phyloP scores from a whole-genome alignment of 2,797 vertebrate genomes.

The Argyrosomus regius region DNA sequence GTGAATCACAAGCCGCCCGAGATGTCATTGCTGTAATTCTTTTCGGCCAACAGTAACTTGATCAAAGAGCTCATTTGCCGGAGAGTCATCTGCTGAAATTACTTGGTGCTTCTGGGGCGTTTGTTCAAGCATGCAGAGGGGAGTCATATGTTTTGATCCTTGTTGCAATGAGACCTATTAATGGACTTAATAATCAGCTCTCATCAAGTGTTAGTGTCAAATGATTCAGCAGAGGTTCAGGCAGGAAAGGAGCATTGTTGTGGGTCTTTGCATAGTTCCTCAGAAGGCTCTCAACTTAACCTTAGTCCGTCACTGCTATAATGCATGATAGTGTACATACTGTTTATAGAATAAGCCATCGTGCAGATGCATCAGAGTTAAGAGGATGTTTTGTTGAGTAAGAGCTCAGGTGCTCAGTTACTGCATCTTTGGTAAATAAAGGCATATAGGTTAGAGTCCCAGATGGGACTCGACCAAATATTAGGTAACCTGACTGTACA shows the following conservation, averaged over 20 bases:
- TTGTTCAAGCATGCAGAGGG: constrained; percentile 60
- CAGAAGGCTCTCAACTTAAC: constrained; percentile 3
- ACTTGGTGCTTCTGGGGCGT: constrained; percentile 64
- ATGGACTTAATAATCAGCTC: constrained; percentile 72
- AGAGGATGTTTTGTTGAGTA: not conserved
- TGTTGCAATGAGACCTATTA: constrained; percentile 66
- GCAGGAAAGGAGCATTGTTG: constrained; percentile 21
- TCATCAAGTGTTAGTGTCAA: constrained; percentile 62
- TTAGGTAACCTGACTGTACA: constrained; percentile 19
- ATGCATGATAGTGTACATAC: not conserved
- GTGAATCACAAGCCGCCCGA: constrained; percentile 38
- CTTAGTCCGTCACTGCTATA: not conserved
- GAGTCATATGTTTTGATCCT: constrained; percentile 68
- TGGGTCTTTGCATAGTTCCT: constrained; percentile 19
- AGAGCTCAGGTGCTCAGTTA: not conserved
- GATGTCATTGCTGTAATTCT: constrained; percentile 52
- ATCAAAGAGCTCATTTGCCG: constrained; percentile 70
- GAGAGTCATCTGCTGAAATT: constrained; percentile 69
- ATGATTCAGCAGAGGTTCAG: constrained; percentile 46
- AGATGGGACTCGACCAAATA: constrained; percentile 24
- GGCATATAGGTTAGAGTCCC: constrained; percentile 18
- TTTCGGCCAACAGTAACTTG: constrained; percentile 52
- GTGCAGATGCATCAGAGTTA: not conserved
- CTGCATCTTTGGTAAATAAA: constrained; percentile 19
- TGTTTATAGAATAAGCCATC: not conserved